Evolutionary conservation across 2,113 vertebrate genomes (phyloP).

Genomic region (Narcine bancroftii): DNA sequence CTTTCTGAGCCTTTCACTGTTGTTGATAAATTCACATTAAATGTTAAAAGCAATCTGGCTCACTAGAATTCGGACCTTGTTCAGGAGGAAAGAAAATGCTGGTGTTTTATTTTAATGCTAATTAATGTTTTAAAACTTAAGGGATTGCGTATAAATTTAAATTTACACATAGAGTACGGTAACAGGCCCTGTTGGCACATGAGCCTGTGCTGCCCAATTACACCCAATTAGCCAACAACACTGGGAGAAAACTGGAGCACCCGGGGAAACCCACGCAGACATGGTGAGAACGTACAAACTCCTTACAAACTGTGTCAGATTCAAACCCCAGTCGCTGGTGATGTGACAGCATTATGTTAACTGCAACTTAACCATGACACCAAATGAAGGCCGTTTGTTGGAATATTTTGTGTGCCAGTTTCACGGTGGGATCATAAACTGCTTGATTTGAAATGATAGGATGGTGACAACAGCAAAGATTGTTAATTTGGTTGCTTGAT

Average conservation of each 20-base stretch:
- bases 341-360: too few species aligned
- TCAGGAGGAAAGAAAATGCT: neutral
- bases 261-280: too few species aligned
- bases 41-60: neutral
- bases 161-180: neutral
- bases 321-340: too few species aligned
- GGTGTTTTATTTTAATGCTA: neutral
- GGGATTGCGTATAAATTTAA: neutral
- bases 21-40: constrained; percentile 1
- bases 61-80: neutral
- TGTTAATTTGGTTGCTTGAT: neutral
- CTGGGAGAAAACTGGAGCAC: too few species aligned
- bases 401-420: neutral
- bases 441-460: neutral
- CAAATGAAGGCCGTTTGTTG: neutral
- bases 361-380: too few species aligned
- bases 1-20: neutral
- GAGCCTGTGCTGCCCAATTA: too few species aligned
- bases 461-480: neutral
- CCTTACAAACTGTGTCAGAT: too few species aligned
- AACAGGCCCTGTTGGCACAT: too few species aligned
- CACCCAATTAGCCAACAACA: too few species aligned
- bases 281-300: too few species aligned
- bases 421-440: neutral
- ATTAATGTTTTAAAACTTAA: constrained; percentile 7